A percentile compares a stretch with the other conserved stretches of the same genome.
phyloP scores from a whole-genome alignment of 2,113 vertebrate species.

The Brachyhypopomus occidentalis region DNA sequence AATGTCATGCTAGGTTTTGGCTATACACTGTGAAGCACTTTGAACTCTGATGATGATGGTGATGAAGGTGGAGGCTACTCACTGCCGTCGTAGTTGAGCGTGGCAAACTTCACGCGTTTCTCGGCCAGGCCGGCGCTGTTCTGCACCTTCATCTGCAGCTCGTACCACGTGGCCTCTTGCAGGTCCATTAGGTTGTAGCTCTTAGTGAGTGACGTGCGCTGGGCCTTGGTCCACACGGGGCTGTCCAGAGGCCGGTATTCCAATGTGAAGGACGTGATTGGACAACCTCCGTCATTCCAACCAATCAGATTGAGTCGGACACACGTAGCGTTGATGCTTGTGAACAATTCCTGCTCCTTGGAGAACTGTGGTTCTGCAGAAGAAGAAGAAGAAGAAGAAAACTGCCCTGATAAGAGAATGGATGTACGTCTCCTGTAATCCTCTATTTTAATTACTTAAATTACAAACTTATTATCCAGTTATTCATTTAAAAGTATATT shows the following conservation, averaged over 20 bases:
- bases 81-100: constrained; percentile 87
- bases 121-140: constrained; percentile 87
- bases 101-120: constrained; percentile 86
- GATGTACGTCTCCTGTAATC: not conserved
- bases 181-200: constrained; percentile 85
- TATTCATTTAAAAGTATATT: too few relatives aligned
- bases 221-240: constrained; percentile 81
- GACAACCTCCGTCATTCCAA: constrained; percentile 88
- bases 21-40: too few relatives aligned
- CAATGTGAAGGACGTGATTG: constrained; percentile 85
- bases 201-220: constrained; percentile 83
- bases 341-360: constrained; percentile 87
- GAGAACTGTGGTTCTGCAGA: constrained; percentile 85
- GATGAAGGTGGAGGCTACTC: constrained; percentile 61
- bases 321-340: constrained; percentile 82
- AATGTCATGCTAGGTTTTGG: too few relatives aligned
- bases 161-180: constrained; percentile 87
- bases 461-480: too few relatives aligned
- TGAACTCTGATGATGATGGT: too few relatives aligned
- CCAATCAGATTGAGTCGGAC: constrained; percentile 84
- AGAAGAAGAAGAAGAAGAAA: constrained; percentile 4
- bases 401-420: not conserved
- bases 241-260: constrained; percentile 84
- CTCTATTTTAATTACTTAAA: too few relatives aligned
- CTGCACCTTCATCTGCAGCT: constrained; percentile 86